These are phyloP conservation scores for Eupithecia subumbrata DNA, from an alignment of 2,888 invertebrate genomes.

Conservation along the genomic window DNA sequence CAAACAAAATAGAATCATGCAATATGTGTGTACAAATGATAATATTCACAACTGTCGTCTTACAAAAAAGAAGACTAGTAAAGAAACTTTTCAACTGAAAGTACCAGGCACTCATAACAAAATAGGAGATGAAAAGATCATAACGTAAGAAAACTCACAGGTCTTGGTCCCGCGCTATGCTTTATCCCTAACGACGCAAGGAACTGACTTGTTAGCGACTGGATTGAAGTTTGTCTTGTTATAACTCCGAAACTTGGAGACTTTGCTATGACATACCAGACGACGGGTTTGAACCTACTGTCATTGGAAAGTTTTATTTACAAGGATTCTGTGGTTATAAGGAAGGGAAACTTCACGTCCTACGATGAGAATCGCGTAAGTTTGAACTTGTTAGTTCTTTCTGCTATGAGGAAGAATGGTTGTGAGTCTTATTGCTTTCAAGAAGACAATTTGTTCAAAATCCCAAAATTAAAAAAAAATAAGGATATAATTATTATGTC, in stretches of 20 bases:
- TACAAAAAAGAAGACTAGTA: background rate
- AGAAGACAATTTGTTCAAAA: background rate
- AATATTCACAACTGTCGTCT: background rate
- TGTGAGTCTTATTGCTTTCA: background rate
- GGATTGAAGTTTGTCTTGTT: constrained; percentile 72
- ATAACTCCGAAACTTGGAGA: constrained; percentile 57
- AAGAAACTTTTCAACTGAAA: background rate
- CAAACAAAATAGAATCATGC: background rate
- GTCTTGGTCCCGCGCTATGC: constrained; percentile 25
- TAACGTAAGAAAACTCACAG: constrained; percentile 11
- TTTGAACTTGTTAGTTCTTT: background rate
- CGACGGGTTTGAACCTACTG: constrained; percentile 40
- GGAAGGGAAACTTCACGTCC: constrained; percentile 25
- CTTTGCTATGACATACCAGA: constrained; percentile 46
- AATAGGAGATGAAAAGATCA: constrained; percentile 11
- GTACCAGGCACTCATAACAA: background rate
- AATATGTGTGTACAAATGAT: background rate
- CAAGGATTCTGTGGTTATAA: constrained; percentile 25
- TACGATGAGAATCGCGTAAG: constrained; percentile 8
- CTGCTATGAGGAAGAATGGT: background rate
- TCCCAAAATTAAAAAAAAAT: too few relatives aligned
- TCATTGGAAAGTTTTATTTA: constrained; percentile 40
- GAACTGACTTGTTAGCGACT: constrained; percentile 64
- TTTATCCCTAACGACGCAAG: constrained; percentile 52
- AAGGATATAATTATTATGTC: too few relatives aligned